Conservation (phyloP, 2,888 invertebrate species). For the Phorcus lineatus region DNA sequence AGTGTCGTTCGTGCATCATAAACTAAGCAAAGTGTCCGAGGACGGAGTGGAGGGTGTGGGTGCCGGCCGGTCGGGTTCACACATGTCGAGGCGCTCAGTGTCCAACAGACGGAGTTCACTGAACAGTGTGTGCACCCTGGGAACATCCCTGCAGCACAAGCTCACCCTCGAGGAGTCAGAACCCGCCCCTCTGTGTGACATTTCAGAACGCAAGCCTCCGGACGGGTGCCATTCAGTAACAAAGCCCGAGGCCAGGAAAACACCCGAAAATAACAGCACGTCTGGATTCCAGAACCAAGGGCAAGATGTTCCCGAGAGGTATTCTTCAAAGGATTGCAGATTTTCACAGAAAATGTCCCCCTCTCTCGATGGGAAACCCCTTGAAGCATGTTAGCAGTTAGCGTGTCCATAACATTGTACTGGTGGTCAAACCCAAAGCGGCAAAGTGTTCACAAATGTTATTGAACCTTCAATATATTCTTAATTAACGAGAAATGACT, state of each 20-base stretch:
- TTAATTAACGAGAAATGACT: too few species aligned
- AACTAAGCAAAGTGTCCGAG: slow-evolving; percentile 38
- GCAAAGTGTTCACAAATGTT: too few species aligned
- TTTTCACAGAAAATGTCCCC: slow-evolving; percentile 13
- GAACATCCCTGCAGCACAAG: background rate
- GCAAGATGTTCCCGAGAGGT: background rate
- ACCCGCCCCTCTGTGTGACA: background rate
- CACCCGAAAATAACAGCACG: background rate
- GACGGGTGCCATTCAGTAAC: background rate
- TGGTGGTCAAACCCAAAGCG: too few species aligned
- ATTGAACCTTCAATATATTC: too few species aligned
- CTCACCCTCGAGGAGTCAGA: background rate
- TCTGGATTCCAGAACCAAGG: background rate
- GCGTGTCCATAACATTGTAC: too few species aligned
- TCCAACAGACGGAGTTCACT: background rate
- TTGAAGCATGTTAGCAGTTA: background rate
- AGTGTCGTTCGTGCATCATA: slow-evolving; percentile 41
- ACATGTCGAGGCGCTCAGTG: too few species aligned
- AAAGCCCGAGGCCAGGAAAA: background rate
- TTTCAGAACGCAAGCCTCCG: background rate
- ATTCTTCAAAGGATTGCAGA: background rate
- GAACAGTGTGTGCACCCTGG: background rate
- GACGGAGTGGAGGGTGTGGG: slow-evolving; percentile 1
- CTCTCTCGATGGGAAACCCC: background rate
- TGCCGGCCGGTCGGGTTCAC: background rate